Conservation (phyloP, 2,113 vertebrate genomes). For the Scalopus aquaticus region DNA sequence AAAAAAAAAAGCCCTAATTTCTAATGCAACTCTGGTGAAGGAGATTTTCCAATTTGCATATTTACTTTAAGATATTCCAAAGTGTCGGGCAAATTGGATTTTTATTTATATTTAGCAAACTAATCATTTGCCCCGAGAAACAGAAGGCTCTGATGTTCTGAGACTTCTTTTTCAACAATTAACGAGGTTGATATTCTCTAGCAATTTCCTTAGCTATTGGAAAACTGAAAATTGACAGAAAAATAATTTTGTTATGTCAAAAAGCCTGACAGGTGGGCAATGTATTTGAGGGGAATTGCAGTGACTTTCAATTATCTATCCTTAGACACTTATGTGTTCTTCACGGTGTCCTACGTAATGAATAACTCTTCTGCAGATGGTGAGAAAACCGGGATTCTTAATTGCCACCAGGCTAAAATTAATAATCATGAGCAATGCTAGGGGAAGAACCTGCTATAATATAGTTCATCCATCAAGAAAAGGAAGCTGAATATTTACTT, state of each 20-base stretch:
- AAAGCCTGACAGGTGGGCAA: slow-evolving; percentile 59
- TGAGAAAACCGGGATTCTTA: slow-evolving; percentile 61
- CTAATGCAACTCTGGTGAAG: background rate
- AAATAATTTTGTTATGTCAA: slow-evolving; percentile 63
- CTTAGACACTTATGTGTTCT: slow-evolving; percentile 53
- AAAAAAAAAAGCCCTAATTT: background rate
- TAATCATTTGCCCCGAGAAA: slow-evolving; percentile 56
- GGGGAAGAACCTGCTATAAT: slow-evolving; percentile 13
- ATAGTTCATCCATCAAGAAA: slow-evolving; percentile 27
- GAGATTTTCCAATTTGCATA: slow-evolving; percentile 48
- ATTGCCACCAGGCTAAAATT: slow-evolving; percentile 67
- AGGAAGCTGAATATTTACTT: slow-evolving; percentile 8
- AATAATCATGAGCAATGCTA: slow-evolving; percentile 38
- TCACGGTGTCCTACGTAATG: slow-evolving; percentile 54
- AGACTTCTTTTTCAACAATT: slow-evolving; percentile 58
- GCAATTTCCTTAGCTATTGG: slow-evolving; percentile 36
- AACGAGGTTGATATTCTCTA: slow-evolving; percentile 47
- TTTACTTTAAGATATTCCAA: slow-evolving; percentile 55
- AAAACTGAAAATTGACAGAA: slow-evolving; percentile 63
- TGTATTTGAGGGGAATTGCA: slow-evolving; percentile 52
- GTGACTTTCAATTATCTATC: slow-evolving; percentile 68
- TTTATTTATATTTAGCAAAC: slow-evolving; percentile 71
- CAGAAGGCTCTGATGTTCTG: slow-evolving; percentile 37
- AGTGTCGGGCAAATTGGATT: slow-evolving; percentile 59
- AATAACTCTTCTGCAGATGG: slow-evolving; percentile 65